A percentile compares a stretch with the other conserved stretches of the same genome.
These are phyloP conservation scores for Dermatemys mawii DNA, from an alignment of 2,113 vertebrate species.

Conservation along the genomic window DNA sequence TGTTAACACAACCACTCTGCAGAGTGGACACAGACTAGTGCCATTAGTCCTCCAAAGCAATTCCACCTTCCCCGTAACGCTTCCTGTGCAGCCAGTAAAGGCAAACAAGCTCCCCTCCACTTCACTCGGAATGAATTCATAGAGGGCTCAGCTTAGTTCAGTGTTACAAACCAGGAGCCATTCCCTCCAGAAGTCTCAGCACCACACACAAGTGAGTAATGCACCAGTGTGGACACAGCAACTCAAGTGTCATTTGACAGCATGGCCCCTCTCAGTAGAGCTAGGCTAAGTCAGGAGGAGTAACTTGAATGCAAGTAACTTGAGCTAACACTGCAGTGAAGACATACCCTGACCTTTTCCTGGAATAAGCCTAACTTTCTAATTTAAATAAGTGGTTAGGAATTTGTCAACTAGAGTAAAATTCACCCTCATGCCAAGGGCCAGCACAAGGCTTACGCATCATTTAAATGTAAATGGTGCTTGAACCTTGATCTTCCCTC, in stretches of 20 bases:
- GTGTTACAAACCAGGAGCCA: neutral
- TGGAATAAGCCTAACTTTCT: neutral
- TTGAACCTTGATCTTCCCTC: neutral
- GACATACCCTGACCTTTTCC: neutral
- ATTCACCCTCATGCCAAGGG: neutral
- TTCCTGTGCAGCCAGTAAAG: neutral
- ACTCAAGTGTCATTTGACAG: neutral
- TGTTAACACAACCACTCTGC: neutral
- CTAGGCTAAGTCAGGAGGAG: neutral
- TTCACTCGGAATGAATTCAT: neutral
- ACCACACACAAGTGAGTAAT: neutral
- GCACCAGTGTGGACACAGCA: neutral
- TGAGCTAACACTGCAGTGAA: neutral
- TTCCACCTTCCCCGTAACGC: neutral
- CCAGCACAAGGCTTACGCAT: neutral
- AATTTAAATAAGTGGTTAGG: neutral
- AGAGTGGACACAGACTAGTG: neutral
- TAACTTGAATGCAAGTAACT: neutral
- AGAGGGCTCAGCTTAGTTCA: rapidly evolving
- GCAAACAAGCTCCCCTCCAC: rapidly evolving
- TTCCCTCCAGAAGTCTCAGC: neutral
- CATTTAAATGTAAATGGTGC: neutral
- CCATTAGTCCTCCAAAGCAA: neutral
- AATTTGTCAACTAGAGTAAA: neutral
- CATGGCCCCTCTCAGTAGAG: neutral